Base-by-base conservation (phyloP, 2,888 invertebrate genomes). In the Drosophila cracens region DNA sequence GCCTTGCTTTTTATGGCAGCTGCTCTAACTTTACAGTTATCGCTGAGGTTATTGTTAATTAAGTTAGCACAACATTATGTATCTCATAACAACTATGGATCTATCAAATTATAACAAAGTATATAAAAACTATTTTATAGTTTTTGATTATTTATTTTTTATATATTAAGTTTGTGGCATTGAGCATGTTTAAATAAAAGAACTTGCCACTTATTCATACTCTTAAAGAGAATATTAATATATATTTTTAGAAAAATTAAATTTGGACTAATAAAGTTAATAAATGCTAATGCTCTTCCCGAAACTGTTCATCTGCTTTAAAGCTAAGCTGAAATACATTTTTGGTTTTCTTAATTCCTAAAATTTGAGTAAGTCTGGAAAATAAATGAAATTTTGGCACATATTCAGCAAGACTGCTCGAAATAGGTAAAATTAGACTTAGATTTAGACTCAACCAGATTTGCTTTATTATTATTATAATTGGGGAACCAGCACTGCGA, bases 311-410 rank as follows among this genome's bases (percentile, higher is more conserved):
- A 31, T 31, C 31, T 31, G 31, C 31, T 8, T 31, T 10, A 31
- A 8, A 1, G 2, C 7, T 38, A 0, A 38, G 0, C 36, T 38
- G 3, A 0, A 18, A 38, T 8, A 3, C 7, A 18, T n/a, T 18
- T 18, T 4, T 38, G 8, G 0, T 8, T 18, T 38, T 18, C 3
- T 2, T 8, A 18, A 3, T 4, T n/a, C 2, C 8, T 18, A 1
- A 7, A 38, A 18, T 18, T 38, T 38, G 38, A 38, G 4, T n/a
- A 18, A 36, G 6, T 6, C 0, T 1, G 0, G 36, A 16, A 36
- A 36, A 2, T 16, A 0, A 0, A 6, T 16, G 16, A 6, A 16
- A 36, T 6, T 36, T 18, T 10, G 1, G 0, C 4, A 38, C 1
- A 38, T n/a, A 3, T 10, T 38, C n/a, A 1, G 1, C n/a, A 8